Conservation (phyloP, 1,140 invertebrate species). For the Lethrus apterus region DNA sequence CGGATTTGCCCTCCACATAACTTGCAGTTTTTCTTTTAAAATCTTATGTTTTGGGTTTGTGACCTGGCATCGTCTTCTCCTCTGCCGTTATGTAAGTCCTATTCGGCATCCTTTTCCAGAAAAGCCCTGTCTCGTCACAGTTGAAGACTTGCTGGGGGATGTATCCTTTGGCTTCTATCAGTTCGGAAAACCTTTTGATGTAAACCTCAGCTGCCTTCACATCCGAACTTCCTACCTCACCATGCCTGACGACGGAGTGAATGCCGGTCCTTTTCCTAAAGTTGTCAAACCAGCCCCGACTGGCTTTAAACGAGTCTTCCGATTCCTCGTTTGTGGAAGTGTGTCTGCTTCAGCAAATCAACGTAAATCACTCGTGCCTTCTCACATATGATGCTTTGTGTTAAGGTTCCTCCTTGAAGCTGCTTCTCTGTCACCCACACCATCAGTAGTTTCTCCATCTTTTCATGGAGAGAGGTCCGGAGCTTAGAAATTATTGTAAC, state of each 20-base stretch:
- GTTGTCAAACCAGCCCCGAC: slow-evolving; percentile 32
- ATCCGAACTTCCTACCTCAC: slow-evolving; percentile 25
- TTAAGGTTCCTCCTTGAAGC: slow-evolving; percentile 21
- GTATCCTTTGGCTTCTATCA: slow-evolving; percentile 37
- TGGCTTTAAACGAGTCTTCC: slow-evolving; percentile 28
- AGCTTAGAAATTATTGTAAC: slow-evolving; percentile 22
- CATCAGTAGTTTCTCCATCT: slow-evolving; percentile 24
- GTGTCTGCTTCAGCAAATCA: slow-evolving; percentile 24
- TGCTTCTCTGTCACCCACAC: slow-evolving; percentile 22
- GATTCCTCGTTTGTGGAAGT: slow-evolving; percentile 20
- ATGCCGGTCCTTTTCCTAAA: slow-evolving; percentile 25
- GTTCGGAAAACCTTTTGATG: slow-evolving; percentile 35
- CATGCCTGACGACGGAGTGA: slow-evolving; percentile 24
- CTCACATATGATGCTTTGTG: slow-evolving; percentile 22
- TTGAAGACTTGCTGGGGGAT: slow-evolving; percentile 40
- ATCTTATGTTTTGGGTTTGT: slow-evolving; percentile 37
- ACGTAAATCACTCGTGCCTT: slow-evolving; percentile 23
- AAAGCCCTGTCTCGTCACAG: slow-evolving; percentile 40
- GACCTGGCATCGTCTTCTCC: slow-evolving; percentile 40
- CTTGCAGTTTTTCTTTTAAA: slow-evolving; percentile 33
- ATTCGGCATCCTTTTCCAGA: slow-evolving; percentile 39
- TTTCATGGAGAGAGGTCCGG: slow-evolving; percentile 19
- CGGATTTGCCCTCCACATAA: slow-evolving; percentile 38
- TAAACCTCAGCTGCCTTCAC: slow-evolving; percentile 25
- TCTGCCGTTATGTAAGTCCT: slow-evolving; percentile 32